A percentile compares a stretch with the other conserved stretches of the same genome.
These are phyloP conservation scores for Hexactinellida sp. DNA, from an alignment of 37 sponge, comb jelly and placozoan genomes.

Conservation along the genomic window DNA sequence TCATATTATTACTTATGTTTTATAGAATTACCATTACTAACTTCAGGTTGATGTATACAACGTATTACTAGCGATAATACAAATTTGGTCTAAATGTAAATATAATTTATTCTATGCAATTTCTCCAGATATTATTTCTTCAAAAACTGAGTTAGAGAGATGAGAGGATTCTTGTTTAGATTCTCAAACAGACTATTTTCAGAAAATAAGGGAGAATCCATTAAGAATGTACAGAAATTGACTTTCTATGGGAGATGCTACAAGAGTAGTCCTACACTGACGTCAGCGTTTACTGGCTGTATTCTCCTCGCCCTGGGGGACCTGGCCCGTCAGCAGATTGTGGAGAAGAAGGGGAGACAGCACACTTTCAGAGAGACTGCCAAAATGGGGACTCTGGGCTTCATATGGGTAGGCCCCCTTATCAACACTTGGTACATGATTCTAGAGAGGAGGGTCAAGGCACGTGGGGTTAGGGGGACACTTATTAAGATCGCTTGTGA, in stretches of 20 bases:
- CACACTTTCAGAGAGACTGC: not conserved
- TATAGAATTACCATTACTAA: too few relatives aligned
- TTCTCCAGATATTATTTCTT: too few relatives aligned
- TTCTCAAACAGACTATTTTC: not conserved
- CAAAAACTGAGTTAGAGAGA: too few relatives aligned
- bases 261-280: not conserved
- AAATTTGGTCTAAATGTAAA: too few relatives aligned
- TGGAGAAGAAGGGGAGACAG: not conserved
- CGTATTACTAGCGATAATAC: too few relatives aligned
- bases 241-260: conserved; percentile 10
- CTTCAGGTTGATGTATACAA: too few relatives aligned
- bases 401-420: not conserved
- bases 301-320: not conserved
- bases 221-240: not conserved
- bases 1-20: too few relatives aligned
- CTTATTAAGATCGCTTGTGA: not conserved
- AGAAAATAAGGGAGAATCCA: not conserved
- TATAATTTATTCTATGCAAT: too few relatives aligned
- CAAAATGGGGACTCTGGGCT: not conserved
- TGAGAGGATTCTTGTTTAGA: not conserved
- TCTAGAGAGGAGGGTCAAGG: not conserved
- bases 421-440: not conserved
- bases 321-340: not conserved
- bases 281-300: not conserved
- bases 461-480: not conserved